Evolutionary conservation across 2,888 invertebrate species (phyloP).

Genomic region (Seira musarum): DNA sequence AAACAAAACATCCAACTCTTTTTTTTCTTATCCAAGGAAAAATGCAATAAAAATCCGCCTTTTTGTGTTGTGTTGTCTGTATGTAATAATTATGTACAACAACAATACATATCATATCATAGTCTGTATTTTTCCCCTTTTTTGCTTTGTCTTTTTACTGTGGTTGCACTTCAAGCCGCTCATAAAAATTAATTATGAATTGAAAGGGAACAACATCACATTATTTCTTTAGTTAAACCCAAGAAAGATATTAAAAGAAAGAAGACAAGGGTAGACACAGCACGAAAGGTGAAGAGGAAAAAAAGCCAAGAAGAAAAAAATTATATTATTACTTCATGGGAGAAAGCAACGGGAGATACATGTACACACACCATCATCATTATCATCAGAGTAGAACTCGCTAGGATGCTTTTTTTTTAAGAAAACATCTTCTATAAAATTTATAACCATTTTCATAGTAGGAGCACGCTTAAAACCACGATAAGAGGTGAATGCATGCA

Average conservation of each 20-base stretch:
- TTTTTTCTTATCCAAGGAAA: no score
- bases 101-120: no score
- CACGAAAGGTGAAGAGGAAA: background rate
- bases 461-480: background rate
- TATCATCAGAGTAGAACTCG: background rate
- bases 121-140: no score
- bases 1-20: no score
- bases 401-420: background rate
- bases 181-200: slow-evolving; percentile 17
- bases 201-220: slow-evolving; percentile 1
- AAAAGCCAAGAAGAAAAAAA: background rate
- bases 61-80: no score
- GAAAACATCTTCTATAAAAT: slow-evolving; percentile 2
- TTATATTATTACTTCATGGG: background rate
- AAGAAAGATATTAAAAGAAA: background rate
- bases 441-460: background rate
- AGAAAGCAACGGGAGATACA: background rate
- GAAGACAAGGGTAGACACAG: background rate
- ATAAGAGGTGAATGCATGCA: slow-evolving; percentile 5
- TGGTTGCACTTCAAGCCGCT: no score
- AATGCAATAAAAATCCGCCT: no score
- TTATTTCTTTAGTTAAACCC: no score
- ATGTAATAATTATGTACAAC: no score
- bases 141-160: no score
- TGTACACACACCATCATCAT: background rate